Evolutionary conservation across 2,797 vertebrate species (phyloP).

Genomic region (Sorex maritimensis): DNA sequence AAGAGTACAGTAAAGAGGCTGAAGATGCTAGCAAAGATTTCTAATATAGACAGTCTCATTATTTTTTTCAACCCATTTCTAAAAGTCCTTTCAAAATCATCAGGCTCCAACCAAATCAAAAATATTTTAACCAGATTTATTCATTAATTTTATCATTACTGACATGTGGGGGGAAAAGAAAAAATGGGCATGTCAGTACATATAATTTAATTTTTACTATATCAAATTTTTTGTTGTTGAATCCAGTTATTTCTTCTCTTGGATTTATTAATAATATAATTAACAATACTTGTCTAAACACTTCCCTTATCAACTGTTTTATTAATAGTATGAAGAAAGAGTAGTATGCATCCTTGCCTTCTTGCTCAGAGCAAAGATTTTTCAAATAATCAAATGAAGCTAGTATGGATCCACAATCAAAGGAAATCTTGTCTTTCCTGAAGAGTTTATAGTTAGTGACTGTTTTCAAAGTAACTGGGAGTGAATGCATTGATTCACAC

Average conservation of each 20-base stretch:
- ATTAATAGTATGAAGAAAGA: constrained; percentile 50
- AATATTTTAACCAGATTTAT: constrained; percentile 51
- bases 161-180: constrained; percentile 65
- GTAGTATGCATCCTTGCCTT: constrained; percentile 73
- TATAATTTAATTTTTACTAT: constrained; percentile 46
- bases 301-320: constrained; percentile 65
- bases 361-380: constrained; percentile 71
- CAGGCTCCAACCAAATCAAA: constrained; percentile 56
- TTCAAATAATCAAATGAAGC: constrained; percentile 75
- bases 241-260: constrained; percentile 67
- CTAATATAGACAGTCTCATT: neutral
- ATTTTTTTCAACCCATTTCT: constrained; percentile 40
- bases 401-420: constrained; percentile 10
- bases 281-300: constrained; percentile 76
- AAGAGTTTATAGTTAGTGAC: constrained; percentile 21
- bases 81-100: constrained; percentile 47
- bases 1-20: neutral
- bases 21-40: neutral
- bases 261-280: constrained; percentile 80
- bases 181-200: constrained; percentile 65
- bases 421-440: neutral
- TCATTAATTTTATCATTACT: constrained; percentile 76
- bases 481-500: neutral
- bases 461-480: neutral
- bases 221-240: constrained; percentile 57